Conservation (phyloP, 2,888 invertebrate genomes). For the Drosophila borborema region DNA sequence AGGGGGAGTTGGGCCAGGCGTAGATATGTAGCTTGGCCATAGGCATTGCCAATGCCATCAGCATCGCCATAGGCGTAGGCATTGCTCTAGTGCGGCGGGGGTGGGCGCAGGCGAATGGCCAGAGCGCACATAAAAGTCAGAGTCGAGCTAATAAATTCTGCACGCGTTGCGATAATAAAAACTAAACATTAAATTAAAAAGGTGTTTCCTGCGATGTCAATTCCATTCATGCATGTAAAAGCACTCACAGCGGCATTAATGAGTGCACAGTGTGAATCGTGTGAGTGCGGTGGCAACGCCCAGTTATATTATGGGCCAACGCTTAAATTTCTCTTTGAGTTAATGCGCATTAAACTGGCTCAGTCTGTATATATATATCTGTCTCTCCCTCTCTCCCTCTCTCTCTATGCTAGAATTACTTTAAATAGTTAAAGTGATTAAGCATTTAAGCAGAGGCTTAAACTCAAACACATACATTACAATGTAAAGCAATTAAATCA, state of each 20-base stretch:
- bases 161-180: constrained; percentile 68
- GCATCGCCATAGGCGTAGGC: constrained; percentile 5
- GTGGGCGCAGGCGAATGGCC: neutral
- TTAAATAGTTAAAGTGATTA: constrained; percentile 19
- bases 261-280: constrained; percentile 22
- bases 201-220: constrained; percentile 61
- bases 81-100: neutral
- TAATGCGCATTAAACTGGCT: neutral
- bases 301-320: neutral
- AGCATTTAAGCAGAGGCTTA: neutral
- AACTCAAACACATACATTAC: constrained; percentile 10
- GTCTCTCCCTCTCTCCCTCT: no score
- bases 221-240: constrained; percentile 52
- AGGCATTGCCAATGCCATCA: neutral
- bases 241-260: constrained; percentile 31
- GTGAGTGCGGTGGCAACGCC: neutral
- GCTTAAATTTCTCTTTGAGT: constrained; percentile 14
- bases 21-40: neutral
- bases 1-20: neutral
- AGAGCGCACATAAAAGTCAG: constrained; percentile 59
- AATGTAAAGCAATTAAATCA: constrained; percentile 17
- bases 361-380: neutral
- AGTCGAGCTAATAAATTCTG: constrained; percentile 64
- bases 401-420: neutral
- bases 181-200: constrained; percentile 77